phyloP scores from a whole-genome alignment of 2,888 invertebrate genomes.

The Drosophila longiperda region DNA sequence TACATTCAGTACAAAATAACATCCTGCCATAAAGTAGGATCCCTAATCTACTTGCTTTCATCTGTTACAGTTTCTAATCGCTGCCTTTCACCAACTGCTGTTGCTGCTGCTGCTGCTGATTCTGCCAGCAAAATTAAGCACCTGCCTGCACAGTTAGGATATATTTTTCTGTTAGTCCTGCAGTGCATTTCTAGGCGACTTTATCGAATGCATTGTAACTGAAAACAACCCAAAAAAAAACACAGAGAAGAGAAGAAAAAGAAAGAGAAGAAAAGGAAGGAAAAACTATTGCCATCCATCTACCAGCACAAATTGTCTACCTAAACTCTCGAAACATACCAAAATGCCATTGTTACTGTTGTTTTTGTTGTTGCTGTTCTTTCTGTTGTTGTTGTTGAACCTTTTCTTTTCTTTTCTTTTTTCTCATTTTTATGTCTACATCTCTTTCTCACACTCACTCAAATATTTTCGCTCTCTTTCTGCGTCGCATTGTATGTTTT shows the following conservation, averaged over 20 bases:
- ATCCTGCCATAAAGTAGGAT: conserved; percentile 36
- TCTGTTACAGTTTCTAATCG: conserved; percentile 41
- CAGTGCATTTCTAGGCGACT: conserved; percentile 19
- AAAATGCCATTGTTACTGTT: conserved; percentile 49
- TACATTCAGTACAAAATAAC: conserved; percentile 12
- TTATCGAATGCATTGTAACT: conserved; percentile 55
- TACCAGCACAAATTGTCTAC: conserved; percentile 58
- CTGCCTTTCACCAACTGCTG: conserved; percentile 40
- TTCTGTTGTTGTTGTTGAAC: conserved; percentile 29
- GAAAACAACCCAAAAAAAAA: neutral
- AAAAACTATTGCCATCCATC: conserved; percentile 33
- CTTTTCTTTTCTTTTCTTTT: conserved; percentile 53
- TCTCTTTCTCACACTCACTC: conserved; percentile 5
- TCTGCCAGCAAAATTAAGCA: conserved; percentile 11
- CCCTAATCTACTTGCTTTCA: conserved; percentile 50
- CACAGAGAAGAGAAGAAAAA: neutral
- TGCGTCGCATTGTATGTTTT: conserved; percentile 19
- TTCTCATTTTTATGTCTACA: conserved; percentile 36
- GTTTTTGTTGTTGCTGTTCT: neutral
- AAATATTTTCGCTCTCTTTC: neutral
- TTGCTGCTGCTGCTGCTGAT: neutral
- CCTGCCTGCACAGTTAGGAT: conserved; percentile 44
- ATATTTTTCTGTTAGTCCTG: conserved; percentile 11
- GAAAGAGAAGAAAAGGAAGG: conserved; percentile 2
- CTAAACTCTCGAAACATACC: conserved; percentile 57